Percentiles rank a stretch among this genome's conserved stretches.
Evolutionary conservation across 2,888 invertebrate genomes (phyloP).

Genomic region (Eremobia ochroleuca): DNA sequence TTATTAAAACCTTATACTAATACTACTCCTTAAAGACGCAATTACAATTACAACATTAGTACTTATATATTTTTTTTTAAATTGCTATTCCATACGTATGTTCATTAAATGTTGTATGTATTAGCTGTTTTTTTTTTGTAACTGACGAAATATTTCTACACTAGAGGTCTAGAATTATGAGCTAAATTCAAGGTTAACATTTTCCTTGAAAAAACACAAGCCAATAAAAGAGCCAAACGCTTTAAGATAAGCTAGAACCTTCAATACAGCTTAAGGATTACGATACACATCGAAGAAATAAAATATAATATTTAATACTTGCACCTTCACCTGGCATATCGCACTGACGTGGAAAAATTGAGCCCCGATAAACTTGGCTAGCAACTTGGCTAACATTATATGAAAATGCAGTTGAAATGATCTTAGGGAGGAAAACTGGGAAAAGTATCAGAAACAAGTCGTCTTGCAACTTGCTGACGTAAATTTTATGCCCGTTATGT

Average conservation of each 20-base stretch:
- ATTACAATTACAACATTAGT: too few relatives aligned
- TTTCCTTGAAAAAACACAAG: not conserved
- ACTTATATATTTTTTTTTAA: too few relatives aligned
- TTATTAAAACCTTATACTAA: too few relatives aligned
- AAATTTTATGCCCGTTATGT: not conserved
- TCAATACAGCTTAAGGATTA: conserved; percentile 9
- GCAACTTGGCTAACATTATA: not conserved
- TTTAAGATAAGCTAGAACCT: not conserved
- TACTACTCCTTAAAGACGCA: too few relatives aligned
- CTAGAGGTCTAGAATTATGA: not conserved
- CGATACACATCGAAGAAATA: not conserved
- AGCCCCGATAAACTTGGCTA: not conserved
- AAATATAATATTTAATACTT: conserved; percentile 23
- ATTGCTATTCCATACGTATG: too few relatives aligned
- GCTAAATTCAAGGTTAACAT: not conserved
- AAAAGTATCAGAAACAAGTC: not conserved
- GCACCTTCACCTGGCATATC: not conserved
- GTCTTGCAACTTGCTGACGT: not conserved
- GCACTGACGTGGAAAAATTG: conserved; percentile 7
- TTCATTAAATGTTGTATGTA: too few relatives aligned
- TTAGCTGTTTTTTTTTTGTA: not conserved
- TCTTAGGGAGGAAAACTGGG: not conserved
- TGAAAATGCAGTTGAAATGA: conserved; percentile 18
- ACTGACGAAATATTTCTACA: too few relatives aligned
- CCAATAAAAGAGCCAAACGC: not conserved